Conservation (phyloP, 2,888 invertebrate species). For the Parnassius orleans region DNA sequence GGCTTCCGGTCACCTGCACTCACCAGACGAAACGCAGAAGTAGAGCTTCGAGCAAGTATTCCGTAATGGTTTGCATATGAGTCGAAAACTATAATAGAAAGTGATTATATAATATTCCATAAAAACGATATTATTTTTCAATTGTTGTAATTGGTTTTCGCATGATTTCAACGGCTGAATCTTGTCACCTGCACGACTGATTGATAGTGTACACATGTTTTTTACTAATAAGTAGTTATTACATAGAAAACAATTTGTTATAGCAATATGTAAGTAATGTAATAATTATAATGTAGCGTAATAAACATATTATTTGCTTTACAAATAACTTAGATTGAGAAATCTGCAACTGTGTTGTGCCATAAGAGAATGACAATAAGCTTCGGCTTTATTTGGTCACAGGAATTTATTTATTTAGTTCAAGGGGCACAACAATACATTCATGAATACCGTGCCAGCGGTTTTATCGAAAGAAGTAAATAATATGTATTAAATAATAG, state of each 20-base stretch:
- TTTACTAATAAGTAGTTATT: neutral
- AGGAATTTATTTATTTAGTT: constrained; percentile 7
- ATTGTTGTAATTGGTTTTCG: neutral
- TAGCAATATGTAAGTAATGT: neutral
- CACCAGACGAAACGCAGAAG: too few species aligned
- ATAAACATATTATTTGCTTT: neutral
- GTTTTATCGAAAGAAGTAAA: too few species aligned
- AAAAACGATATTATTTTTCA: too few species aligned
- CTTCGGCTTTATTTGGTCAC: constrained; percentile 1
- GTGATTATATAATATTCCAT: too few species aligned
- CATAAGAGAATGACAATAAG: constrained; percentile 5
- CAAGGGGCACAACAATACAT: constrained; percentile 4
- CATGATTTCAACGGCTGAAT: neutral
- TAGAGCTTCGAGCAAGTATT: too few species aligned
- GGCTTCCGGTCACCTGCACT: too few species aligned
- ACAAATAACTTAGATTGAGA: neutral
- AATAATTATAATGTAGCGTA: neutral
- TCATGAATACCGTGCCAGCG: neutral
- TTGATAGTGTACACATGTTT: neutral
- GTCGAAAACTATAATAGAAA: too few species aligned
- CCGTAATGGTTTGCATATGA: too few species aligned
- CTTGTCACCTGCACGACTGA: too few species aligned
- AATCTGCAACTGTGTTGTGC: neutral
- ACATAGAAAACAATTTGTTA: neutral
- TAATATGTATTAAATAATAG: too few species aligned